Conservation (phyloP, 2,113 vertebrate species). For the Verasper variegatus region DNA sequence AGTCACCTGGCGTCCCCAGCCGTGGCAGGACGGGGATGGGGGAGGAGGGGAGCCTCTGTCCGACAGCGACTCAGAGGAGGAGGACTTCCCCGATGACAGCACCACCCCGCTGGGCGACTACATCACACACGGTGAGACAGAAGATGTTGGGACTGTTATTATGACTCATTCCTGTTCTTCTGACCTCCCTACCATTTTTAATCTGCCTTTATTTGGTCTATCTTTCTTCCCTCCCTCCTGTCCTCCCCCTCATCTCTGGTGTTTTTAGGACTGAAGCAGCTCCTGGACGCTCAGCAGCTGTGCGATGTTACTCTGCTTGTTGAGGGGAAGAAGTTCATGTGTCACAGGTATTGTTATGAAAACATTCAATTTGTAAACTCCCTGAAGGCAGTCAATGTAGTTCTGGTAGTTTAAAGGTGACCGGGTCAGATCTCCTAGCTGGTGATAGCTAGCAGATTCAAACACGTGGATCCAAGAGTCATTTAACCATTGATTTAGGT, state of each 20-base stretch:
- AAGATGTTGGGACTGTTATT: not conserved
- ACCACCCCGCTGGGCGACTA: conserved; percentile 85
- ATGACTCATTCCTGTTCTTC: not conserved
- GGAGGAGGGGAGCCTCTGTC: conserved; percentile 83
- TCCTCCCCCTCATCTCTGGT: not conserved
- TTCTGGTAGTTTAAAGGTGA: not conserved
- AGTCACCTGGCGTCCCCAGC: conserved; percentile 83
- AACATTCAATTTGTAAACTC: too few species aligned
- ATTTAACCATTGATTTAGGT: too few species aligned
- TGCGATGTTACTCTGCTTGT: conserved; percentile 86
- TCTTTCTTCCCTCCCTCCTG: not conserved
- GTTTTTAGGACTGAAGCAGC: conserved; percentile 82
- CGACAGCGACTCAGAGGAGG: conserved; percentile 85
- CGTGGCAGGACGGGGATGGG: conserved; percentile 84
- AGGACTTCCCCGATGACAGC: conserved; percentile 85
- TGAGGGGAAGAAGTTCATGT: conserved; percentile 85
- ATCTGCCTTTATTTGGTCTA: not conserved
- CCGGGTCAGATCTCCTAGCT: too few species aligned
- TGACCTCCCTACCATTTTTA: not conserved
- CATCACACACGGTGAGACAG: conserved; percentile 79
- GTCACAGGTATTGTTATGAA: conserved; percentile 78
- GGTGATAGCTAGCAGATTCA: too few species aligned
- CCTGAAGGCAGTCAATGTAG: not conserved
- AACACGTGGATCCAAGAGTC: too few species aligned
- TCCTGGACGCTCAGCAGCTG: conserved; percentile 85